phyloP scores from a whole-genome alignment of 2,797 vertebrate genomes.

The Hippopotamyrus pictus region DNA sequence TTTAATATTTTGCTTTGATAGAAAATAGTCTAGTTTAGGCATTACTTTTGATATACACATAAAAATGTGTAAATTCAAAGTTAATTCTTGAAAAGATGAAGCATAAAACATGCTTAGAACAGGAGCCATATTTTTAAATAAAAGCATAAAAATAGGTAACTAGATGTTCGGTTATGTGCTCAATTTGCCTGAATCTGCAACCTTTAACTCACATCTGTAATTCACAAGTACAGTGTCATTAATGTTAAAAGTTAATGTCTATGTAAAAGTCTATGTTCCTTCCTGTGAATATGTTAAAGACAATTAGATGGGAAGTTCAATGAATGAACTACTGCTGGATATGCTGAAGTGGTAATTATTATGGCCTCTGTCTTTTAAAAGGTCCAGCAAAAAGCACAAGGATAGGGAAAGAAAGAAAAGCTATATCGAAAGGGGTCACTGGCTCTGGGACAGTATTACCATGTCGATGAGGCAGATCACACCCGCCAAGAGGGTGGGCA shows the following conservation, averaged over 20 bases:
- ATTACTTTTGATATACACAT: neutral
- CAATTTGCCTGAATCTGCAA: neutral
- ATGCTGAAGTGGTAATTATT: neutral
- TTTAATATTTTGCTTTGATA: neutral
- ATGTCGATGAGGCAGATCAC: slow-evolving; percentile 82
- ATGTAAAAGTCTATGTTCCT: neutral
- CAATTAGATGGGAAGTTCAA: neutral
- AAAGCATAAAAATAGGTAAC: neutral
- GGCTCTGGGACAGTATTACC: slow-evolving; percentile 91
- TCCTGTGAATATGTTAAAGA: neutral
- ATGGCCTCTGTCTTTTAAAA: slow-evolving; percentile 36
- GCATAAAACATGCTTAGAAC: neutral
- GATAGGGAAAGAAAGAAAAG: slow-evolving; percentile 61
- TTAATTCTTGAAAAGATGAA: neutral
- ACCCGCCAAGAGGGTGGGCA: slow-evolving; percentile 78
- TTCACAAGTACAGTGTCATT: neutral
- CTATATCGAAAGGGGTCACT: slow-evolving; percentile 59
- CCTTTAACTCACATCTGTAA: neutral
- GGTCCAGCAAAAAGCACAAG: slow-evolving; percentile 55
- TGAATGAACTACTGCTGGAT: neutral
- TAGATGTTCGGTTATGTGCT: neutral
- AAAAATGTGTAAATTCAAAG: neutral
- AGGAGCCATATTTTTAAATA: neutral
- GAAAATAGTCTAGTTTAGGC: neutral
- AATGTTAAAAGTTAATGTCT: neutral